Conservation (phyloP, 2,797 vertebrate genomes). For the Vultur gryphus region DNA sequence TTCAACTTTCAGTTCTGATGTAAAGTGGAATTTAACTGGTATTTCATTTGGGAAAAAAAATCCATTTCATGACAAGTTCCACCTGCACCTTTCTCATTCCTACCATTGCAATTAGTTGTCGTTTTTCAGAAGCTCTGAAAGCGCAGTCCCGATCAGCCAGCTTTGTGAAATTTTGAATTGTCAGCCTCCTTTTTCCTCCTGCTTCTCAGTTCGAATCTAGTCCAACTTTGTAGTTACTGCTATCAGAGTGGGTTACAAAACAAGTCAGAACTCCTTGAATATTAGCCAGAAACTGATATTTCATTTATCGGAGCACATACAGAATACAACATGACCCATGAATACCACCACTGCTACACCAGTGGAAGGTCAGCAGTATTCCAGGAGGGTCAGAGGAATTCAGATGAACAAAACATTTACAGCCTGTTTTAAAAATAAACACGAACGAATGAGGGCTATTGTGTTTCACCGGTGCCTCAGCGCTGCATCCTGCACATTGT, state of each 20-base stretch:
- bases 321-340: not conserved
- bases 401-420: not conserved
- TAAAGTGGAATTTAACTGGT: not conserved
- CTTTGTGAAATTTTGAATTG: not conserved
- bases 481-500: not conserved
- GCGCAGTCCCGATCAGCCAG: not conserved
- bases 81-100: not conserved
- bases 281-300: not conserved
- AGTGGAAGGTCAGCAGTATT: not conserved
- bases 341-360: not conserved
- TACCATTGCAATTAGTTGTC: not conserved
- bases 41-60: not conserved
- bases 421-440: not conserved
- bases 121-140: not conserved
- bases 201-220: not conserved
- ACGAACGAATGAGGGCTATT: not conserved
- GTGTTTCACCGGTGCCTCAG: not conserved
- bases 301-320: not conserved
- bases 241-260: not conserved
- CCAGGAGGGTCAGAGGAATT: not conserved
- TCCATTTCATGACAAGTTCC: accelerated
- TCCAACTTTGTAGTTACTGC: not conserved
- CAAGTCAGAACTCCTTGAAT: not conserved
- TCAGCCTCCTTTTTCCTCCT: not conserved
- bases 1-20: not conserved